A percentile compares a stretch with the other conserved stretches of the same genome.
Conservation (phyloP, 2,888 invertebrate genomes). For the Arctia plantaginis region DNA sequence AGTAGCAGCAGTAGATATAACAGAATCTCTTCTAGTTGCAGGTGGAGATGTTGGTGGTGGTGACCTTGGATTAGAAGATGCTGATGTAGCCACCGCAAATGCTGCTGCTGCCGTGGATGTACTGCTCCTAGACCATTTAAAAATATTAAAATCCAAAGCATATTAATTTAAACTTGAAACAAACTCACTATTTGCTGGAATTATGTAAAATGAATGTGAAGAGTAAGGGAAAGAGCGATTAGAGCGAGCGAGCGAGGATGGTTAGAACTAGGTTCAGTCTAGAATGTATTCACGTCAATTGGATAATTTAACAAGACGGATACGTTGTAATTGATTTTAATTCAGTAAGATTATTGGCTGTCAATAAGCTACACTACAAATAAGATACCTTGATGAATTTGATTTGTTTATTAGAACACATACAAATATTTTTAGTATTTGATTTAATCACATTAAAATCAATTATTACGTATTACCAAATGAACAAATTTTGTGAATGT, state of each 20-base stretch:
- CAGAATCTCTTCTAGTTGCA: conserved; percentile 87
- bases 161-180: background rate
- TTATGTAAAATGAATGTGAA: conserved; percentile 10
- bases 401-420: background rate
- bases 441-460: background rate
- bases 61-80: conserved; percentile 93
- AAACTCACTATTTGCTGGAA: background rate
- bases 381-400: background rate
- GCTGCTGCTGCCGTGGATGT: conserved; percentile 95
- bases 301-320: background rate
- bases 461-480: background rate
- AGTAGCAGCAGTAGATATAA: conserved; percentile 96
- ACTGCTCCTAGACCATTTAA: conserved; percentile 88
- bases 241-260: no score
- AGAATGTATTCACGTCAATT: background rate
- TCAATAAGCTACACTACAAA: background rate
- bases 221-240: conserved; percentile 8
- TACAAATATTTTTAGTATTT: background rate
- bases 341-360: background rate
- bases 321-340: background rate
- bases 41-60: conserved; percentile 85
- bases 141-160: conserved; percentile 24
- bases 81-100: conserved; percentile 96
- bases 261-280: background rate
- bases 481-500: background rate